Percentiles rank a stretch among this genome's conserved stretches.
These are phyloP conservation scores for Muschampia plurimacula DNA, from an alignment of 2,888 invertebrate species.

Conservation along the genomic window DNA sequence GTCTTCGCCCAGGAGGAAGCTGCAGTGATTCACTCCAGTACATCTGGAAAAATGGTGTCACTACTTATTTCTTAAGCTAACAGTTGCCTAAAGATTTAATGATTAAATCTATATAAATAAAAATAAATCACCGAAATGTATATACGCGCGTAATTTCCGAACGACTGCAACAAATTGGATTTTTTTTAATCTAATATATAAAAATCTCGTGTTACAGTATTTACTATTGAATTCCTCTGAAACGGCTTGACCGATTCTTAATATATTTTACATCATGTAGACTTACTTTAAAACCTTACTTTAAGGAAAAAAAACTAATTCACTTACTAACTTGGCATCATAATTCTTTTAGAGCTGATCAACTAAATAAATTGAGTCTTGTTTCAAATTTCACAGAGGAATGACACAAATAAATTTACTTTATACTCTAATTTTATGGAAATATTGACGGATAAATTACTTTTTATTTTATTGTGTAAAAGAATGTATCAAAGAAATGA, in stretches of 20 bases:
- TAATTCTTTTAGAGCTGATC: not conserved
- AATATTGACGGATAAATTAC: not conserved
- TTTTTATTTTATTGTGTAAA: not conserved
- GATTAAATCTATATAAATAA: too few relatives aligned
- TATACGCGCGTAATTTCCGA: too few relatives aligned
- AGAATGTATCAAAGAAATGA: too few relatives aligned
- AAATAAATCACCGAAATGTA: too few relatives aligned
- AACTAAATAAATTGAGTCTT: not conserved
- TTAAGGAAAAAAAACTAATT: not conserved
- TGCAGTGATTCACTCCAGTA: slow-evolving; percentile 91
- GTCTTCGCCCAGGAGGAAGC: slow-evolving; percentile 88
- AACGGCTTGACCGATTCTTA: not conserved
- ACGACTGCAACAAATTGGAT: too few relatives aligned
- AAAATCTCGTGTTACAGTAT: too few relatives aligned
- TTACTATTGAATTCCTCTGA: too few relatives aligned
- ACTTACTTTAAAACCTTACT: not conserved
- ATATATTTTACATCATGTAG: not conserved
- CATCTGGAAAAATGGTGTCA: slow-evolving; percentile 84
- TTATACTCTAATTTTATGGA: not conserved
- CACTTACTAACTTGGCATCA: not conserved
- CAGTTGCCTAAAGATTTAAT: too few relatives aligned
- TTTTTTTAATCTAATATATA: too few relatives aligned
- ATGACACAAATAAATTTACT: not conserved
- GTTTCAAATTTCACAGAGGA: not conserved
- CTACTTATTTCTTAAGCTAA: not conserved